phyloP scores from a whole-genome alignment of 2,888 invertebrate species.

The Matsumyia berberina region DNA sequence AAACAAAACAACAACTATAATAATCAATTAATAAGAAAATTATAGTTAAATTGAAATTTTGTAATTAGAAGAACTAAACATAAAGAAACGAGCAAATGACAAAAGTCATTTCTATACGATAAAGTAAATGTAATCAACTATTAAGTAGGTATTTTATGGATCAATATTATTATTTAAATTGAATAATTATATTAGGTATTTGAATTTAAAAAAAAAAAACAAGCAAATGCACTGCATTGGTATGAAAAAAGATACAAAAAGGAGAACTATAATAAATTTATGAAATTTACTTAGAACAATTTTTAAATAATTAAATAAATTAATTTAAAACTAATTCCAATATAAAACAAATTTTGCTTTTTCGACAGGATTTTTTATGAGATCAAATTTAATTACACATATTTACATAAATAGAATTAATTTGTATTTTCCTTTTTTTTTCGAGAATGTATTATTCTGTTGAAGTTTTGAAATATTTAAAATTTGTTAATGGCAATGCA shows the following conservation, averaged over 20 bases:
- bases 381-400: slow-evolving; percentile 27
- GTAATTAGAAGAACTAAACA: slow-evolving; percentile 59
- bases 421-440: neutral
- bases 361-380: slow-evolving; percentile 20
- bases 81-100: slow-evolving; percentile 23
- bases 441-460: slow-evolving; percentile 40
- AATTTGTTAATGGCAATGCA: slow-evolving; percentile 39
- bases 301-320: slow-evolving; percentile 34
- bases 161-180: slow-evolving; percentile 70
- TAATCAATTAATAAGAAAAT: slow-evolving; percentile 23
- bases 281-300: slow-evolving; percentile 58
- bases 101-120: slow-evolving; percentile 52
- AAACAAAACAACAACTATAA: slow-evolving; percentile 16
- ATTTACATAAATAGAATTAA: slow-evolving; percentile 37
- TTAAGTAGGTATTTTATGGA: slow-evolving; percentile 69
- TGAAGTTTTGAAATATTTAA: slow-evolving; percentile 61
- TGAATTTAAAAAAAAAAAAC: slow-evolving; percentile 43
- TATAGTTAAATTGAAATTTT: slow-evolving; percentile 50
- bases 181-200: slow-evolving; percentile 68
- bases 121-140: slow-evolving; percentile 69
- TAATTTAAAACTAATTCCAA: slow-evolving; percentile 25
- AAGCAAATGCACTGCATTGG: slow-evolving; percentile 53
- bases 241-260: slow-evolving; percentile 28
- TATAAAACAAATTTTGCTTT: slow-evolving; percentile 19
- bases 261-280: slow-evolving; percentile 42